Evolutionary conservation across 1,140 invertebrate genomes (phyloP), one percentile per base, ranked within the genome.

Genomic region (Drosophila nebulosa): DNA sequence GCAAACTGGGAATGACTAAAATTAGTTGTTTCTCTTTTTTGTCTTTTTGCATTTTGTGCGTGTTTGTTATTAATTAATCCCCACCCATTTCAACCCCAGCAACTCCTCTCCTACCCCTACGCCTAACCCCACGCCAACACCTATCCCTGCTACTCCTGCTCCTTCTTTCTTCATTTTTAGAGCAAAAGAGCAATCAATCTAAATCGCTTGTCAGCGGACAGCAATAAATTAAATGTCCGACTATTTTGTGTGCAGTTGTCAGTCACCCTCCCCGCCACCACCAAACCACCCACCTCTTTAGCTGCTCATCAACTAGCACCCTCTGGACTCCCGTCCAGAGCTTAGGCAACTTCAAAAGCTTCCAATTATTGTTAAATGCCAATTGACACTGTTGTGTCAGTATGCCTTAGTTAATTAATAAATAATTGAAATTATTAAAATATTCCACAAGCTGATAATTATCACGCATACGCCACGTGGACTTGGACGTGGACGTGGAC

Each of bases 61-160:
- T 73, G 81, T 77, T 61, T 64, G 51, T 88, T 86, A 88, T 86
- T 86, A 86, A 86, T 86, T 86, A 86, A 81, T 88, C 69, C 66
- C 58, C 62, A 6, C 14, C 36, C 57, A 53, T 42, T 2, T 14
- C 51, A 9, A 1, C 16, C 30, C 21, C 2, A 16, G 9, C n/a
- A 18, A 1, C 24, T 32, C 14, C 22, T 18, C 9, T 12, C 14
- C 12, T n/a, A n/a, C n/a, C n/a, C n/a, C n/a, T n/a, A n/a, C n/a
- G n/a, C n/a, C n/a, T n/a, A n/a, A n/a, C n/a, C n/a, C n/a, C n/a
- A n/a, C n/a, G n/a, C n/a, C n/a, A n/a, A n/a, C n/a, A n/a, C 10
- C 27, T 30, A 32, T 12, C 10, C 10, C 30, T 12, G 30, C 30
- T 12, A 9, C 10, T 32, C 9, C 39, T 42, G 16, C 39, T 9